Evolutionary conservation across 1,140 invertebrate genomes (phyloP), one percentile per base, ranked within the genome.

Genomic region (Dreissena rostriformis): DNA sequence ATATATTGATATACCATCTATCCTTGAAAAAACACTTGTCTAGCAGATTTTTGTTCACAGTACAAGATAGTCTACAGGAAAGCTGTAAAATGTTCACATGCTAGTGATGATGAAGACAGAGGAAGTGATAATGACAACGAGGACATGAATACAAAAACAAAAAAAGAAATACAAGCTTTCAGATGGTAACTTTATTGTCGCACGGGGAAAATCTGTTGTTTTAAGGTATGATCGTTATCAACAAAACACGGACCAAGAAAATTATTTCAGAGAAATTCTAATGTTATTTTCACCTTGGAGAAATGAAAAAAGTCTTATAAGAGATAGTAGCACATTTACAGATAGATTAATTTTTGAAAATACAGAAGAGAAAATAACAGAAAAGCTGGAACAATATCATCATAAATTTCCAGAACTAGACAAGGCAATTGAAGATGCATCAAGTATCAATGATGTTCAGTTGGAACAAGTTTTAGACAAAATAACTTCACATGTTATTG

Each of bases 151-250:
- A 53, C 14, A 78, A 26, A 24, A 24, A n/a, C 11, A 24, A 53
- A 80, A 53, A 61, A 80, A 57, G n/a, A 53, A 1, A 55, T 71
- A 22, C 39, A 19, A 26, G 11, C 49, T 24, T 15, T 15, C 71
- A 7, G 53, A 63, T 39, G 22, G 53, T 10, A 68, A 29, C 10
- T 67, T 11, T 15, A 24, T 75, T 17, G 76, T 55, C 55, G 53
- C 61, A 70, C 26, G 63, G 70, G 15, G 72, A 51, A 71, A 0
- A 24, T 11, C 19, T 19, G 53, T 19, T 26, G 51, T 86, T 17
- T 82, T 86, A 7, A 26, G 86, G 57, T 82, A 68, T 87, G 86
- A 81, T 12, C 28, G 57, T 22, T 87, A 72, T 63, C 71, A 82
- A 19, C 26, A 71, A 26, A 8, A 28, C 14, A 57, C 29, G 6